Conservation (phyloP, 2,113 vertebrate species). For the Laticauda colubrina region DNA sequence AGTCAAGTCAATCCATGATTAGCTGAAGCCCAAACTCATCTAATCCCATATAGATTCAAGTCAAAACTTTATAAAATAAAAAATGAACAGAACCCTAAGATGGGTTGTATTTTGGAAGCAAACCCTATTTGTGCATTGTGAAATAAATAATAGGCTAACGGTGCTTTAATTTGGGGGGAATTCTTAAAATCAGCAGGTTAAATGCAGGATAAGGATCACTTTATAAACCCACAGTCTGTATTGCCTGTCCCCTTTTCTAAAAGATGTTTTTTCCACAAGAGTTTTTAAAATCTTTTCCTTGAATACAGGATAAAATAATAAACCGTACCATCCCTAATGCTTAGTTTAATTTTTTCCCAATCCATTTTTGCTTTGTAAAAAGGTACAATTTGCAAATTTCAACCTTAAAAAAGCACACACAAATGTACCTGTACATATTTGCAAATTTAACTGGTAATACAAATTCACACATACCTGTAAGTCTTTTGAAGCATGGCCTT, state of each 20-base stretch:
- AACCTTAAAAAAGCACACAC: not conserved
- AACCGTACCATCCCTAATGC: not conserved
- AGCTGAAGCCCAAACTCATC: not conserved
- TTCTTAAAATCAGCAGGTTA: not conserved
- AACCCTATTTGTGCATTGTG: not conserved
- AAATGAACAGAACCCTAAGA: not conserved
- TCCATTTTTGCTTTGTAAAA: not conserved
- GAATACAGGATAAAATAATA: not conserved
- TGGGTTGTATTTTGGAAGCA: not conserved
- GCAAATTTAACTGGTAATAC: not conserved
- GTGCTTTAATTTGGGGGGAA: not conserved
- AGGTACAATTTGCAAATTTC: not conserved
- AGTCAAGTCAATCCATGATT: not conserved
- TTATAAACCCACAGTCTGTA: not conserved
- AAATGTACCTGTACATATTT: not conserved
- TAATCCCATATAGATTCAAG: not conserved
- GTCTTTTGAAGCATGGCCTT: not conserved
- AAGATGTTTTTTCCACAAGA: not conserved
- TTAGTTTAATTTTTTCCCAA: not conserved
- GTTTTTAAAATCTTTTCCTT: not conserved
- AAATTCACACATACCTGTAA: not conserved
- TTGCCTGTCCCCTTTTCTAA: not conserved
- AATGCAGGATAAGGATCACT: not conserved
- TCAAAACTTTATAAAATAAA: not conserved
- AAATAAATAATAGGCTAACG: not conserved